phyloP scores from a whole-genome alignment of 2,113 vertebrate genomes.

The Myotis yumanensis region DNA sequence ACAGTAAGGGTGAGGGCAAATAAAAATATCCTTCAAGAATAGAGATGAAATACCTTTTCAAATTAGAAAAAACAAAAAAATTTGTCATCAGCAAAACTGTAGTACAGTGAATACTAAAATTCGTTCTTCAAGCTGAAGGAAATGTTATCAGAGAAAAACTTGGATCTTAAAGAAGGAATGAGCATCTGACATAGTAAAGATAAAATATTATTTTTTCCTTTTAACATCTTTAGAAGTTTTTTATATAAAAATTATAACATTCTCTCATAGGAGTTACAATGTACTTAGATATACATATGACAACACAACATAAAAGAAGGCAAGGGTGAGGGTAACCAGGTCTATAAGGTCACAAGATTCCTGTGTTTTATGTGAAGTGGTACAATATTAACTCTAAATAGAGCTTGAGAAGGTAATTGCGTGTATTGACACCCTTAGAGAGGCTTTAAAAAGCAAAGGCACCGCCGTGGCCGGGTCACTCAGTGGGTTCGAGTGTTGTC shows the following conservation, averaged over 20 bases:
- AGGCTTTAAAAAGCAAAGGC: neutral
- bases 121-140: constrained; percentile 35
- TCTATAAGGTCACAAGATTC: neutral
- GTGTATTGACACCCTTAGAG: neutral
- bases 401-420: constrained; percentile 38
- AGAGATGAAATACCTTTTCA: constrained; percentile 2
- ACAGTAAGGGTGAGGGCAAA: neutral
- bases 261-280: neutral
- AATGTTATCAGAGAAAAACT: neutral
- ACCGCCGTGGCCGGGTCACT: neutral
- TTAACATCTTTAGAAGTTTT: constrained; percentile 26
- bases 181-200: neutral
- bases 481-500: neutral
- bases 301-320: neutral
- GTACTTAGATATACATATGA: neutral
- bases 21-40: constrained; percentile 32
- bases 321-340: neutral
- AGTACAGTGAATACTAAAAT: neutral
- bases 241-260: neutral
- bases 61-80: constrained; percentile 25
- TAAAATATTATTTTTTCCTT: neutral
- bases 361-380: neutral
- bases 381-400: constrained; percentile 44
- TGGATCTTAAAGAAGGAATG: neutral
- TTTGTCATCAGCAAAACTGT: neutral